Evolutionary conservation across 2,113 vertebrate genomes (phyloP).

Genomic region (Acanthisitta chloris): DNA sequence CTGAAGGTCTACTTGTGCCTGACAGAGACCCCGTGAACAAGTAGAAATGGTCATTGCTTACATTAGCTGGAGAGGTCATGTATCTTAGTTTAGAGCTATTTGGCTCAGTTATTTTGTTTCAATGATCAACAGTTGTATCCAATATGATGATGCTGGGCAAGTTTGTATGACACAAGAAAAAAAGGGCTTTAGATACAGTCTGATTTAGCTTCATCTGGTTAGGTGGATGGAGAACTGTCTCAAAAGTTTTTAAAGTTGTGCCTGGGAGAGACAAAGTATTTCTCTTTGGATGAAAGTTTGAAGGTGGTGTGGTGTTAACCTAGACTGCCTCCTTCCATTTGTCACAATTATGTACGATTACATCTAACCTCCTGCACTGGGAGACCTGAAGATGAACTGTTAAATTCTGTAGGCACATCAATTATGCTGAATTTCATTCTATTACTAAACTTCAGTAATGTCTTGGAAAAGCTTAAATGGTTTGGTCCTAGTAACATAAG

Average conservation of each 20-base stretch:
- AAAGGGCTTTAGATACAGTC: neutral
- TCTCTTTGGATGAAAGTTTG: neutral
- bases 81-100: neutral
- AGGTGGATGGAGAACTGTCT: neutral
- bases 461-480: neutral
- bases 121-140: neutral
- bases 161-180: neutral
- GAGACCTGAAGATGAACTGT: neutral
- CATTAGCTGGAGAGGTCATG: neutral
- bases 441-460: neutral
- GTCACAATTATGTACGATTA: neutral
- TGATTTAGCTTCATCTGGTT: neutral
- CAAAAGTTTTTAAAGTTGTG: neutral
- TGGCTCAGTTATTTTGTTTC: neutral
- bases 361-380: neutral
- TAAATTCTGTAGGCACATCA: neutral
- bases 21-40: neutral
- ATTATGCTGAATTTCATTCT: neutral
- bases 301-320: neutral
- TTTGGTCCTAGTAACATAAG: neutral
- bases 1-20: neutral
- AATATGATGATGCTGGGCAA: neutral
- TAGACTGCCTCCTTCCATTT: neutral
- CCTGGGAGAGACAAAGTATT: neutral
- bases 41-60: neutral